These are phyloP conservation scores for Sebastes minor DNA, from an alignment of 2,797 vertebrate species.

Conservation along the genomic window DNA sequence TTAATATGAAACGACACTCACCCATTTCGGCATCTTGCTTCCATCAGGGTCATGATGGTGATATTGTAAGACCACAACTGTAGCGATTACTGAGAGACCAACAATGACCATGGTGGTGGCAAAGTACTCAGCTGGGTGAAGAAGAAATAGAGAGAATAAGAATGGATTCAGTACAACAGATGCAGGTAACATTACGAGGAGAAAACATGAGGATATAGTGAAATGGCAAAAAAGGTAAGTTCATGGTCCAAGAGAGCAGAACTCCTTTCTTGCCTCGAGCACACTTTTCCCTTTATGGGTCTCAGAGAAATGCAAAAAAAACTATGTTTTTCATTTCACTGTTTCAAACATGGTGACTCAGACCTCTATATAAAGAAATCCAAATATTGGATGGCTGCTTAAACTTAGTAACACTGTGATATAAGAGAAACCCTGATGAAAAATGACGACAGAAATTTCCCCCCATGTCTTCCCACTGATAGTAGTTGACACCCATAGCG, in stretches of 20 bases:
- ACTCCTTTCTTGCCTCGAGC: background rate
- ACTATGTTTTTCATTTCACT: background rate
- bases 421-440: constrained; percentile 6
- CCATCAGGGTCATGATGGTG: constrained; percentile 84
- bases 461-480: background rate
- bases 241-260: background rate
- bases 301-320: background rate
- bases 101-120: constrained; percentile 85
- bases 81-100: constrained; percentile 82
- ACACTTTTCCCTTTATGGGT: background rate
- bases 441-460: constrained; percentile 13
- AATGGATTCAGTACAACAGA: background rate
- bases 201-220: background rate
- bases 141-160: background rate
- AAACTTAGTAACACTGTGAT: constrained; percentile 5
- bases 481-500: constrained; percentile 11
- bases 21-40: constrained; percentile 85
- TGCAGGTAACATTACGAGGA: background rate
- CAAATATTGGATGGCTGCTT: background rate
- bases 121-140: constrained; percentile 81
- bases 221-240: background rate
- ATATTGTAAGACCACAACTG: constrained; percentile 83
- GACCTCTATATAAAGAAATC: background rate
- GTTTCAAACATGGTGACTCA: constrained; percentile 5
- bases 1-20: constrained; percentile 54